Evolutionary conservation across 1,140 invertebrate genomes (phyloP).

Genomic region (Adoxophyes honmai): DNA sequence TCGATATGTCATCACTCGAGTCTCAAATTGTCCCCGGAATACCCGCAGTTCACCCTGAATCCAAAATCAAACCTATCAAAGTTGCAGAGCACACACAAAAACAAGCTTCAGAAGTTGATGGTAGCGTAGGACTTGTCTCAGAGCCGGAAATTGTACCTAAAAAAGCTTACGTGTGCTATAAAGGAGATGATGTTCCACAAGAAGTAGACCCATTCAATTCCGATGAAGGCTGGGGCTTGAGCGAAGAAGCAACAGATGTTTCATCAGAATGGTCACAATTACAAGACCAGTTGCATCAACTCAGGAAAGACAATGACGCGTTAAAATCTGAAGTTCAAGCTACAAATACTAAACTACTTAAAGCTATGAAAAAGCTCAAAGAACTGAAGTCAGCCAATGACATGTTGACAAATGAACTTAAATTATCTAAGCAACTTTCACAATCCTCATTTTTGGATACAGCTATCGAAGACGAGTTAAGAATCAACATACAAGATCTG

Average conservation of each 20-base stretch:
- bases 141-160: slow-evolving; percentile 75
- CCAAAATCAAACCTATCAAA: slow-evolving; percentile 31
- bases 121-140: slow-evolving; percentile 19
- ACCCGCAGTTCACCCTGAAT: slow-evolving; percentile 17
- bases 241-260: slow-evolving; percentile 42
- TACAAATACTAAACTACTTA: slow-evolving; percentile 81
- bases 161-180: slow-evolving; percentile 75
- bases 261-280: slow-evolving; percentile 50
- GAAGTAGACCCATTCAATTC: slow-evolving; percentile 63
- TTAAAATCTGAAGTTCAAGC: slow-evolving; percentile 78
- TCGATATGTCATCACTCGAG: slow-evolving; percentile 47
- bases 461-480: slow-evolving; percentile 86
- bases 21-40: slow-evolving; percentile 58
- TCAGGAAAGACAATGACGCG: slow-evolving; percentile 54
- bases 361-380: slow-evolving; percentile 86
- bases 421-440: slow-evolving; percentile 72
- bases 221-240: slow-evolving; percentile 68
- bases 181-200: slow-evolving; percentile 30
- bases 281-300: slow-evolving; percentile 45
- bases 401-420: slow-evolving; percentile 78
- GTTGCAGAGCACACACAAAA: slow-evolving; percentile 31
- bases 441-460: slow-evolving; percentile 82
- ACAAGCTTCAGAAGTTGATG: slow-evolving; percentile 23
- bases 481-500: slow-evolving; percentile 80
- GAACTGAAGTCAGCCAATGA: slow-evolving; percentile 84